These are phyloP conservation scores for Lepilemur ruficaudatus DNA, from an alignment of 2,797 vertebrate species.

Conservation along the genomic window DNA sequence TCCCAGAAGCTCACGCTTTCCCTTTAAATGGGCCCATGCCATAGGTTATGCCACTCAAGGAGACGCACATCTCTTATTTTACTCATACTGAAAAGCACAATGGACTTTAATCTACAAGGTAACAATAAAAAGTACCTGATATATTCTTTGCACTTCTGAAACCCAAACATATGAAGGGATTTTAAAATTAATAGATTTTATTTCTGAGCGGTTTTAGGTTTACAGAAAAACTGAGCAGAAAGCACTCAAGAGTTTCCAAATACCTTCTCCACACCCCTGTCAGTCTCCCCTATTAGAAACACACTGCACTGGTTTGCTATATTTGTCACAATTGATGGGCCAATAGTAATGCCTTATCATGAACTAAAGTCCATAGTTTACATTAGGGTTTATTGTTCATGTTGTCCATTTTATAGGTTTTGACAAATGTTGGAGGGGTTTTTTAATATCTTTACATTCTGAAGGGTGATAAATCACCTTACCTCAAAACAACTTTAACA, in stretches of 20 bases:
- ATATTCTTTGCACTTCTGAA: conserved; percentile 10
- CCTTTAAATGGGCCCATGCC: neutral
- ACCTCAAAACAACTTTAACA: neutral
- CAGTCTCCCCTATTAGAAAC: neutral
- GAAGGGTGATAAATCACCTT: neutral
- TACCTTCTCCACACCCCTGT: neutral
- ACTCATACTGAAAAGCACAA: neutral
- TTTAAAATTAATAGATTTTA: neutral
- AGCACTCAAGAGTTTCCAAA: neutral
- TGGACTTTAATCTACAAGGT: neutral
- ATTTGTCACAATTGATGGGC: neutral
- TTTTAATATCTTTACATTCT: neutral
- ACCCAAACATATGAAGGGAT: neutral
- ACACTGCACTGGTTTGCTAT: neutral
- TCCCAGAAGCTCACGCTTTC: neutral
- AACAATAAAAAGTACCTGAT: neutral
- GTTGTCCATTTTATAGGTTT: neutral
- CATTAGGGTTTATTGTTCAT: neutral
- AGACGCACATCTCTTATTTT: neutral
- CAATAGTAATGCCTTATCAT: neutral
- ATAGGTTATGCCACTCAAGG: neutral
- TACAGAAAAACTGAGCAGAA: conserved; percentile 1
- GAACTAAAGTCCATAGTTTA: neutral
- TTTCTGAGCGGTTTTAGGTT: neutral
- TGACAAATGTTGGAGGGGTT: neutral